Evolutionary conservation across 2,888 invertebrate genomes (phyloP).

Genomic region (Deilephila porcellus): DNA sequence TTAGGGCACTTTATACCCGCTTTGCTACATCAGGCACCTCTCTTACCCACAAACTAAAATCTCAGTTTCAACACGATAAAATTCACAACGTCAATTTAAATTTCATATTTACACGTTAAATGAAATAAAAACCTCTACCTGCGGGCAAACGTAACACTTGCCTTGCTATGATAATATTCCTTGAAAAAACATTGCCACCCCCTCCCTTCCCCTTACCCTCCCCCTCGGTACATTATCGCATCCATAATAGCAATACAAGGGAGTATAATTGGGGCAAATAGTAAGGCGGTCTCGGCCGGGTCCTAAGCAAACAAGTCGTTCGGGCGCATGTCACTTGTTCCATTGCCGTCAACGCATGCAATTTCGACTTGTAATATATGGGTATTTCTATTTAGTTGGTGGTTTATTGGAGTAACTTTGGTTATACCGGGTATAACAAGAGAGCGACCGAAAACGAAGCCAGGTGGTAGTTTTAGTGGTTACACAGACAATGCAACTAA

Average conservation of each 20-base stretch:
- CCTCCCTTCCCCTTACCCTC: constrained; percentile 31
- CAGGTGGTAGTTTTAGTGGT: too few relatives aligned
- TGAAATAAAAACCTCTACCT: constrained; percentile 13
- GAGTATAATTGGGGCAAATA: constrained; percentile 68
- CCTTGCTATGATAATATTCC: constrained; percentile 28
- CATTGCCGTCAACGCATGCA: constrained; percentile 30
- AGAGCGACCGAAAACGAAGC: too few relatives aligned
- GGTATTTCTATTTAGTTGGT: neutral
- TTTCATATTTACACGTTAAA: constrained; percentile 14
- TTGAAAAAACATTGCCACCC: constrained; percentile 22
- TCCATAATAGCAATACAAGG: constrained; percentile 43
- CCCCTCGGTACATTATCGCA: constrained; percentile 48
- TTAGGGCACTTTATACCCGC: too few relatives aligned
- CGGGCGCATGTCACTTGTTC: constrained; percentile 39
- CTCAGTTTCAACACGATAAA: neutral
- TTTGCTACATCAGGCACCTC: too few relatives aligned
- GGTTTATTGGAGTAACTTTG: too few relatives aligned
- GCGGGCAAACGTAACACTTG: constrained; percentile 19
- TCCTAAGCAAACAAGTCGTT: constrained; percentile 65
- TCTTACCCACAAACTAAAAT: neutral
- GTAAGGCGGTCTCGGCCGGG: constrained; percentile 46
- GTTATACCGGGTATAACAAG: too few relatives aligned
- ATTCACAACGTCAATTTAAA: constrained; percentile 14
- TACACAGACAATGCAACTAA: too few relatives aligned
- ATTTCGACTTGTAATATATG: neutral